A percentile compares a stretch with the other conserved stretches of the same genome.
These are phyloP conservation scores for Corythornis madagascariensis DNA, from an alignment of 2,113 vertebrate species.

Conservation along the genomic window DNA sequence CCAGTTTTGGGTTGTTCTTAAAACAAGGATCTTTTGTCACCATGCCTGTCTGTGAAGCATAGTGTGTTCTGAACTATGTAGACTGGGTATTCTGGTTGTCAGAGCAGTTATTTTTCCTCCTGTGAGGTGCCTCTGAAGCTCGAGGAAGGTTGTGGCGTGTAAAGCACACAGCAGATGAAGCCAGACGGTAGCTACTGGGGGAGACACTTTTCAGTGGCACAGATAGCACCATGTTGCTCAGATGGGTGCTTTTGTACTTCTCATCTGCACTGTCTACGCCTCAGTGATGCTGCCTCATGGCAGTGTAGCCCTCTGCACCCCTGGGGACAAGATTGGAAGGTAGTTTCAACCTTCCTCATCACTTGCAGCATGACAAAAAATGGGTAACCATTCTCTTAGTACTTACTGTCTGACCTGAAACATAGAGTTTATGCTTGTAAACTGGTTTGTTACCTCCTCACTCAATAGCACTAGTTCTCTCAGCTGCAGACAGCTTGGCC, in stretches of 20 bases:
- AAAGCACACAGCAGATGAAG: not conserved
- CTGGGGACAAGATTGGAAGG: not conserved
- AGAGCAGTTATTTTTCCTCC: not conserved
- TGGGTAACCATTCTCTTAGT: not conserved
- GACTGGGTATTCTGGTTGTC: not conserved
- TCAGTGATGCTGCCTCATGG: not conserved
- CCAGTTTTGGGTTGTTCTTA: not conserved
- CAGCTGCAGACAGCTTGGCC: not conserved
- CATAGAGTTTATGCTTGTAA: not conserved
- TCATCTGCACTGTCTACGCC: fast-evolving
- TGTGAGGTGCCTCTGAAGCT: not conserved
- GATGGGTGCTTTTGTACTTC: fast-evolving
- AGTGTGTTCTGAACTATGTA: not conserved
- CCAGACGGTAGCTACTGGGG: not conserved
- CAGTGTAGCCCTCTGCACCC: fast-evolving
- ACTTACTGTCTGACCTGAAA: not conserved
- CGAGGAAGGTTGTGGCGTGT: not conserved
- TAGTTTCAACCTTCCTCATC: not conserved
- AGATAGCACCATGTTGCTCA: not conserved
- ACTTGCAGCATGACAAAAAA: fast-evolving
- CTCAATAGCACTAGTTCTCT: not conserved
- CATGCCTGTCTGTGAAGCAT: not conserved
- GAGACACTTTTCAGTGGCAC: not conserved
- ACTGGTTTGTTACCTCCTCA: not conserved
- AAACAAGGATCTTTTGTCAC: not conserved